phyloP scores from a whole-genome alignment of 2,113 vertebrate genomes.

The Motacilla alba region DNA sequence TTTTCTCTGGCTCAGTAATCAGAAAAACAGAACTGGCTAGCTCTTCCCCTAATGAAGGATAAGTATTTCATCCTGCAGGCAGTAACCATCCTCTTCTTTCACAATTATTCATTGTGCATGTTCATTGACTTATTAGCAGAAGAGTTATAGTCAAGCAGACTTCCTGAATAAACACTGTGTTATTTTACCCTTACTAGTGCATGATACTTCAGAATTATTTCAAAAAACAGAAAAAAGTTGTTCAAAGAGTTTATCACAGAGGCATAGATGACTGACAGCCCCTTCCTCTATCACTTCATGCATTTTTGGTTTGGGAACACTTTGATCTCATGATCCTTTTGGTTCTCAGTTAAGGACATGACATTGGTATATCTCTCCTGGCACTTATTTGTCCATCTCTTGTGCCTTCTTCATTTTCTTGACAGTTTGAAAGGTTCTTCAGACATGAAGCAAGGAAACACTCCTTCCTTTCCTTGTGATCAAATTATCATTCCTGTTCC shows the following conservation, averaged over 20 bases:
- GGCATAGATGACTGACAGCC: neutral
- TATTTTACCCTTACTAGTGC: neutral
- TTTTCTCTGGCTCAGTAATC: neutral
- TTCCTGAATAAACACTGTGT: neutral
- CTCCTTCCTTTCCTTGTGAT: neutral
- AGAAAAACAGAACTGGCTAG: neutral
- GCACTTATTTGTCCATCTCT: neutral
- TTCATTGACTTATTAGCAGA: neutral
- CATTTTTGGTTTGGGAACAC: neutral
- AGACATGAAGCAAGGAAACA: neutral
- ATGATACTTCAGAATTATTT: neutral
- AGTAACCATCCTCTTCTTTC: neutral
- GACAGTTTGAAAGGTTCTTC: neutral
- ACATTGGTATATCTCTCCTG: neutral
- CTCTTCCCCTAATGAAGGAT: neutral
- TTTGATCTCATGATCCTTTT: neutral
- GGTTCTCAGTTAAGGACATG: neutral
- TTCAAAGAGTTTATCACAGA: neutral
- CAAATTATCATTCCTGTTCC: neutral
- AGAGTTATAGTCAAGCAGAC: neutral
- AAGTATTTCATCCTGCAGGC: neutral
- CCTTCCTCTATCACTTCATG: neutral
- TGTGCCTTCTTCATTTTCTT: neutral
- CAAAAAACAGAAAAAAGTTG: neutral
- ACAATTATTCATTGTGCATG: neutral